Evolutionary conservation across 2,888 invertebrate species (phyloP).

Genomic region (Leucophenga montana): DNA sequence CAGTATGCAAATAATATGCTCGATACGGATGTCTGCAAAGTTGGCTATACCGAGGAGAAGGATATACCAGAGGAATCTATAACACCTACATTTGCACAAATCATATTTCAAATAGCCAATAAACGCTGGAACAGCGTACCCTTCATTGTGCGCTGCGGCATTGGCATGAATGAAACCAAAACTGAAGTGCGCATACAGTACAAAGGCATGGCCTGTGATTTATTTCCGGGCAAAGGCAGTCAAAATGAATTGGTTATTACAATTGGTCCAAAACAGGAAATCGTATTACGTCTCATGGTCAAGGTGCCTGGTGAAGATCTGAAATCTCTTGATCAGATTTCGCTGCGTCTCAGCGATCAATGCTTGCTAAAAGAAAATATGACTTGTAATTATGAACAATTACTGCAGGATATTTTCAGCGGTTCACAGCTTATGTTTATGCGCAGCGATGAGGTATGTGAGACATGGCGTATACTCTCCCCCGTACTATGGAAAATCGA

Average conservation of each 20-base stretch:
- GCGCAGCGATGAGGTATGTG: slow-evolving; percentile 57
- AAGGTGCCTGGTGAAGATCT: slow-evolving; percentile 45
- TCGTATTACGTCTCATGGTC: slow-evolving; percentile 54
- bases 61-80: slow-evolving; percentile 54
- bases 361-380: too few species aligned
- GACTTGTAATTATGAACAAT: not conserved
- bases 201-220: slow-evolving; percentile 44
- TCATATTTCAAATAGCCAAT: slow-evolving; percentile 44
- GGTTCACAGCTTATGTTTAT: slow-evolving; percentile 56
- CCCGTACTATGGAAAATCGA: slow-evolving; percentile 45
- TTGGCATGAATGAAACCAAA: slow-evolving; percentile 51
- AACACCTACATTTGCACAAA: slow-evolving; percentile 54
- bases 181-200: slow-evolving; percentile 53
- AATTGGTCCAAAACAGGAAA: slow-evolving; percentile 45
- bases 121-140: slow-evolving; percentile 54
- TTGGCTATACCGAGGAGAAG: slow-evolving; percentile 52
- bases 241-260: slow-evolving; percentile 52
- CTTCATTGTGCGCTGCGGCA: slow-evolving; percentile 53
- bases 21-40: slow-evolving; percentile 47
- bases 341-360: slow-evolving; percentile 21
- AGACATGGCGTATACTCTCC: slow-evolving; percentile 58
- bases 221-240: slow-evolving; percentile 13
- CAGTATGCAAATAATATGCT: slow-evolving; percentile 50
- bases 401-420: slow-evolving; percentile 47
- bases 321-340: slow-evolving; percentile 38